phyloP scores from a whole-genome alignment of 2,797 vertebrate species.

The Sebastolobus alascanus region DNA sequence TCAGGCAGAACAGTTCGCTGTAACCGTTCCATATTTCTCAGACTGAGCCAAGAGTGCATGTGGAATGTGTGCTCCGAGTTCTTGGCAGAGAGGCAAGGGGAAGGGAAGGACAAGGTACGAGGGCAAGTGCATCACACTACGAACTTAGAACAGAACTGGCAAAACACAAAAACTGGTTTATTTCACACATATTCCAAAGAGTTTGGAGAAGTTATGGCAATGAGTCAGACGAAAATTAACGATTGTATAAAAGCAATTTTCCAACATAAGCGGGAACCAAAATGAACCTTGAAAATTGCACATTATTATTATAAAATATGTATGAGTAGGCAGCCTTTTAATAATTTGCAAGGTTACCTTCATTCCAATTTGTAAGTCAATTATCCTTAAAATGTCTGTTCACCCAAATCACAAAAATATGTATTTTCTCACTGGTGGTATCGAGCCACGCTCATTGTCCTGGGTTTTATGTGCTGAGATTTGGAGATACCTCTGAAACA shows the following conservation, averaged over 20 bases:
- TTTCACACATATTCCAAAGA: neutral
- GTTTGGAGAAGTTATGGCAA: conserved; percentile 1
- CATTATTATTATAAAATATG: neutral
- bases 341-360: neutral
- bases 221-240: neutral
- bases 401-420: no score
- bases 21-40: conserved; percentile 63
- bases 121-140: conserved; percentile 43
- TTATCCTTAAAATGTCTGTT: neutral
- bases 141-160: conserved; percentile 21
- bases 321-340: neutral
- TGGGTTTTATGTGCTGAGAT: neutral
- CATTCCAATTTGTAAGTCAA: neutral
- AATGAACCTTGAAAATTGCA: neutral
- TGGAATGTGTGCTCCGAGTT: conserved; percentile 57
- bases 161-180: neutral
- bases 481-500: neutral
- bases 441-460: neutral
- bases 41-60: conserved; percentile 63
- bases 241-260: neutral
- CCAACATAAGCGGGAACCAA: neutral
- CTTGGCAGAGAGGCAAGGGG: conserved; percentile 49
- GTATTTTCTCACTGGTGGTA: neutral
- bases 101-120: conserved; percentile 34
- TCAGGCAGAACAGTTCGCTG: conserved; percentile 71